Conservation (phyloP, 2,797 vertebrate genomes). For the Melopsittacus undulatus region DNA sequence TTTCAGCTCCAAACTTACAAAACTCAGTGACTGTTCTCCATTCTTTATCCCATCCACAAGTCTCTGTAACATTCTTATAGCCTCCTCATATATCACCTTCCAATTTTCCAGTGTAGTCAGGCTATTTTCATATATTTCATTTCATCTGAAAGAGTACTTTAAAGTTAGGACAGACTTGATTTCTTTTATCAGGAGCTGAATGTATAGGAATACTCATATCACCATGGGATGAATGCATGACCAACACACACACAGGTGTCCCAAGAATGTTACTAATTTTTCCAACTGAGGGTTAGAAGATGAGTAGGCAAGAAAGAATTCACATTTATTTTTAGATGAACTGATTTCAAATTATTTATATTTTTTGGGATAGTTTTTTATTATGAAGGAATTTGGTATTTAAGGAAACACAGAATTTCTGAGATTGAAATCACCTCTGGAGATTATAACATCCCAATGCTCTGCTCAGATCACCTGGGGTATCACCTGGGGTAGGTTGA, state of each 20-base stretch:
- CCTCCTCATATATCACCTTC: neutral
- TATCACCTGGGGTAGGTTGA: neutral
- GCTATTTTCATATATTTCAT: neutral
- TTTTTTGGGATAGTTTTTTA: neutral
- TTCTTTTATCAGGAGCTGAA: neutral
- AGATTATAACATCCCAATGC: neutral
- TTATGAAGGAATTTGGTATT: neutral
- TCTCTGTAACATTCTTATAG: neutral
- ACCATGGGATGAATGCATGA: neutral
- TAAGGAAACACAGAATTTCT: neutral
- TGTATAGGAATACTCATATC: neutral
- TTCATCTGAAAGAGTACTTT: neutral
- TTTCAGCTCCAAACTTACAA: neutral
- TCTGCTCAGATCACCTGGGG: neutral
- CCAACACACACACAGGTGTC: neutral
- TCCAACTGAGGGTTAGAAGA: neutral
- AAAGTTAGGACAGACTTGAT: neutral
- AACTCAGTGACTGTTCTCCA: neutral
- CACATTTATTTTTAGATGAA: neutral
- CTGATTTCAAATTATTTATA: neutral
- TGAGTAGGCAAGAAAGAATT: neutral
- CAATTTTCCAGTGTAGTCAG: neutral
- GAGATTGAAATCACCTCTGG: neutral
- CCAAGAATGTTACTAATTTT: neutral
- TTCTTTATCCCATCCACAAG: neutral